phyloP scores from a whole-genome alignment of 2,888 invertebrate genomes.

The Nemotelus nigrinus region DNA sequence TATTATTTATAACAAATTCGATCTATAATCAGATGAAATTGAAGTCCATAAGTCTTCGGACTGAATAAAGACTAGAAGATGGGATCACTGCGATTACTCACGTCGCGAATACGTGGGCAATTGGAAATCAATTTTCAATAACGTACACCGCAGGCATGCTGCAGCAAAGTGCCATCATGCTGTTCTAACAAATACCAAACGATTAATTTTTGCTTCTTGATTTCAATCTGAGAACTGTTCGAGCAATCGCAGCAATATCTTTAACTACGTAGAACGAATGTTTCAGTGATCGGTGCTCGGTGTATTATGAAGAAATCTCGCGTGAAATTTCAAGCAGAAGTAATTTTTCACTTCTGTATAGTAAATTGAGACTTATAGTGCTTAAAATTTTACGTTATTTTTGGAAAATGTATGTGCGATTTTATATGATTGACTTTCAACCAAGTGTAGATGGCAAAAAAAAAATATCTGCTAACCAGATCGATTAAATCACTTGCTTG shows the following conservation, averaged over 20 bases:
- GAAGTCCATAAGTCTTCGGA: conserved; percentile 25
- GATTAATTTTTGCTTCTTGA: conserved; percentile 56
- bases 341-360: background rate
- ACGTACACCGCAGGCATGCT: conserved; percentile 54
- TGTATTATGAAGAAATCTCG: too few relatives aligned
- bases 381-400: too few relatives aligned
- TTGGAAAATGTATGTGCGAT: too few relatives aligned
- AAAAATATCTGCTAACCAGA: too few relatives aligned
- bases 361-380: too few relatives aligned
- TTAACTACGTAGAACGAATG: background rate
- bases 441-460: too few relatives aligned
- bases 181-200: conserved; percentile 55
- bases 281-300: too few relatives aligned
- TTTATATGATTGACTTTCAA: too few relatives aligned
- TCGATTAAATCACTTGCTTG: too few relatives aligned
- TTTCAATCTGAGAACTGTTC: conserved; percentile 52
- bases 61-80: conserved; percentile 30
- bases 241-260: conserved; percentile 37
- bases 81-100: conserved; percentile 34
- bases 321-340: too few relatives aligned
- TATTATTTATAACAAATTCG: conserved; percentile 37
- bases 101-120: conserved; percentile 51
- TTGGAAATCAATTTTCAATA: conserved; percentile 56
- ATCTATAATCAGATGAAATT: conserved; percentile 33
- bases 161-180: conserved; percentile 55